These are phyloP conservation scores for Brachionichthys hirsutus DNA, from an alignment of 2,113 vertebrate species.

Conservation along the genomic window DNA sequence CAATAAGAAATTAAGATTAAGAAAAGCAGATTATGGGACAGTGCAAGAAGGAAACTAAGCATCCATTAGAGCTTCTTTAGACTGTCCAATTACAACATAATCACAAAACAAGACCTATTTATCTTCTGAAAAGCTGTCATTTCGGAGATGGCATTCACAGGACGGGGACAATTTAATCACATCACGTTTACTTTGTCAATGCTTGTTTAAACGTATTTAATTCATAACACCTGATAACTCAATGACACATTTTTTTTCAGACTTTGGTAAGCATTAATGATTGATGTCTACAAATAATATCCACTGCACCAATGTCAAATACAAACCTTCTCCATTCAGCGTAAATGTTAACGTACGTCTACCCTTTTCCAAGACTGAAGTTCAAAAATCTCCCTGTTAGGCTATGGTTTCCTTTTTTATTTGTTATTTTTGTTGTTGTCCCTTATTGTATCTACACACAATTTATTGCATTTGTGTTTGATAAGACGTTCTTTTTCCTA, in stretches of 20 bases:
- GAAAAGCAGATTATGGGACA: no score
- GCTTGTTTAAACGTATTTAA: not conserved
- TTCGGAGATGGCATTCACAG: not conserved
- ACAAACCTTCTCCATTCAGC: not conserved
- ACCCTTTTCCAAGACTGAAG: slow-evolving; percentile 6
- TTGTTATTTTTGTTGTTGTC: not conserved
- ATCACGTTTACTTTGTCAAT: not conserved
- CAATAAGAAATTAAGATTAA: no score
- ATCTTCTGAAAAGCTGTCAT: no score
- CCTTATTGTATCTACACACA: slow-evolving; percentile 39
- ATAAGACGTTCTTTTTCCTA: slow-evolving; percentile 34
- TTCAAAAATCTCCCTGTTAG: slow-evolving; percentile 3
- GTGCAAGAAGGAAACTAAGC: no score
- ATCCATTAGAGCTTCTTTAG: no score
- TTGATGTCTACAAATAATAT: not conserved
- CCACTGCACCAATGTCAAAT: not conserved
- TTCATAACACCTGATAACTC: not conserved
- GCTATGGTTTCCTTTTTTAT: slow-evolving; percentile 8
- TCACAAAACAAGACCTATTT: slow-evolving; percentile 1
- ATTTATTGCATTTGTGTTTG: slow-evolving; percentile 53
- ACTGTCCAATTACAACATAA: no score
- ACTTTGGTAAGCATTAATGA: not conserved
- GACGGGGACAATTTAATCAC: not conserved
- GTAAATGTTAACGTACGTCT: not conserved
- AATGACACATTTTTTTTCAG: not conserved